Evolutionary conservation across 2,113 vertebrate genomes (phyloP).

Genomic region (Alexandromys fortis): DNA sequence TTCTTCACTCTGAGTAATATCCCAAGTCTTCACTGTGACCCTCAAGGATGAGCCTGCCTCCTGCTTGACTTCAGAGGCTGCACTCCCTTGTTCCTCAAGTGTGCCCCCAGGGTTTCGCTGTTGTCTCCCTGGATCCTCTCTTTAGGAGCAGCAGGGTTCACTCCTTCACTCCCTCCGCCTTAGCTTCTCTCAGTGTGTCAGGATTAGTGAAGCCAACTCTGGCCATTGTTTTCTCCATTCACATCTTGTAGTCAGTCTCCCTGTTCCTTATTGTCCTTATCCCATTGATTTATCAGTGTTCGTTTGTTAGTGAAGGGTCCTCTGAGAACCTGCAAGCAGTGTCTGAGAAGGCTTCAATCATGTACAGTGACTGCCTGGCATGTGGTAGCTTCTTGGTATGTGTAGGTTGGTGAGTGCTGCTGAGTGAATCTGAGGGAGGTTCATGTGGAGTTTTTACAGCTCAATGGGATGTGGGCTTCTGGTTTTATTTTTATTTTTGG

Average conservation of each 20-base stretch:
- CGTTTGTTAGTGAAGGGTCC: neutral
- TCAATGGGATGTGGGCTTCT: neutral
- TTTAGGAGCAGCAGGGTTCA: neutral
- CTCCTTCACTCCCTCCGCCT: neutral
- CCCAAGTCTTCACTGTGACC: neutral
- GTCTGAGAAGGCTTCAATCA: neutral
- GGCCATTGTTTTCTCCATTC: neutral
- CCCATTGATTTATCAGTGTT: neutral
- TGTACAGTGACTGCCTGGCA: neutral
- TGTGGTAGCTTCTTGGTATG: neutral
- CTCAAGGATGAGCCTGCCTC: neutral
- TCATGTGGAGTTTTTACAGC: neutral
- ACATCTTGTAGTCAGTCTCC: neutral
- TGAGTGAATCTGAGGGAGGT: neutral
- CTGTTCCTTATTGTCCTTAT: neutral
- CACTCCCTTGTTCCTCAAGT: neutral
- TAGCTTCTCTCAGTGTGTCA: neutral
- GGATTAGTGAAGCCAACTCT: neutral
- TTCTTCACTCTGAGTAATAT: conserved; percentile 16
- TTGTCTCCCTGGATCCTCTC: neutral
- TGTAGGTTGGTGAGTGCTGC: neutral
- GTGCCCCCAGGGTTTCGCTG: neutral
- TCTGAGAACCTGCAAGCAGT: neutral
- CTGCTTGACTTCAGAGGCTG: neutral
- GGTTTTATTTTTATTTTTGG: conserved; percentile 6